Percentiles rank a stretch among this genome's conserved stretches.
phyloP scores from a whole-genome alignment of 2,113 vertebrate genomes.

The Eudorcas thomsonii region DNA sequence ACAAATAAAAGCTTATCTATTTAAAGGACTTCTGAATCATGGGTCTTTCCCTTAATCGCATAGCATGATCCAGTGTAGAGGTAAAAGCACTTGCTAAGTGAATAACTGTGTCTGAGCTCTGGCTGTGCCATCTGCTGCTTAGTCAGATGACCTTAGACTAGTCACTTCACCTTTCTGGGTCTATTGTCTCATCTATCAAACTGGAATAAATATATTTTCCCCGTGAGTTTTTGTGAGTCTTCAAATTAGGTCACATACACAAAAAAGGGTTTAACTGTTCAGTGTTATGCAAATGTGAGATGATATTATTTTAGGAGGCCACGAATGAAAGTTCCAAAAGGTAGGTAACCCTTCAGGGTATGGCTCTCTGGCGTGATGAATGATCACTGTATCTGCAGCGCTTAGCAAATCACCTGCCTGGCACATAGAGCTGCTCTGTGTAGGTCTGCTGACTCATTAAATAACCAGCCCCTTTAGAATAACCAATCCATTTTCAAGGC shows the following conservation, averaged over 20 bases:
- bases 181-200: neutral
- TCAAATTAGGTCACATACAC: neutral
- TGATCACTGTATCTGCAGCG: neutral
- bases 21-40: neutral
- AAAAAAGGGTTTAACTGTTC: neutral
- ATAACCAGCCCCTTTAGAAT: neutral
- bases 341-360: neutral
- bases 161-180: neutral
- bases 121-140: neutral
- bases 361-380: neutral
- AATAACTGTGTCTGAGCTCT: neutral
- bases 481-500: neutral
- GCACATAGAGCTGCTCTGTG: neutral
- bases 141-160: neutral
- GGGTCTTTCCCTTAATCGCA: neutral
- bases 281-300: neutral
- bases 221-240: neutral
- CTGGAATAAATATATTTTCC: neutral
- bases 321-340: constrained; percentile 30
- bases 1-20: neutral
- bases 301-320: neutral
- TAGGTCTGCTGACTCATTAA: constrained; percentile 5
- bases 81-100: neutral
- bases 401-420: neutral
- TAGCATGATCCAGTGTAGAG: neutral